A percentile compares a stretch with the other conserved stretches of the same genome.
Evolutionary conservation across 2,113 vertebrate species (phyloP).

Genomic region (Heterotilapia buettikoferi): DNA sequence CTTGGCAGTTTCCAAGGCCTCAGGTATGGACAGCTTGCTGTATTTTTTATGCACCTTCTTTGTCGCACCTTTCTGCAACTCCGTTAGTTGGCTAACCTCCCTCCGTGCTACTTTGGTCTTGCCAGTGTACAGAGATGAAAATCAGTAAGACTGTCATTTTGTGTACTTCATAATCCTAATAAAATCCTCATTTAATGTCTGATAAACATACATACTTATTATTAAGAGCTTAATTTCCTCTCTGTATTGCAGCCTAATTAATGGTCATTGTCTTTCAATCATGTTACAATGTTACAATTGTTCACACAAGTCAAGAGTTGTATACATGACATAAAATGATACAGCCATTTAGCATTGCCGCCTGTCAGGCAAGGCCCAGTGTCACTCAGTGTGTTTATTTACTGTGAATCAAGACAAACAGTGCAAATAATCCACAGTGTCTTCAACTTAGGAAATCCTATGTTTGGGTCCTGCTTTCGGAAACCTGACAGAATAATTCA

Average conservation of each 20-base stretch:
- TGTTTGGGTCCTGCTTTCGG: background rate
- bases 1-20: too few relatives aligned
- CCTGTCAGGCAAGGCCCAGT: background rate
- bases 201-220: background rate
- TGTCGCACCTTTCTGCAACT: too few relatives aligned
- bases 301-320: background rate
- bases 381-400: background rate
- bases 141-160: background rate
- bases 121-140: background rate
- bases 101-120: too few relatives aligned
- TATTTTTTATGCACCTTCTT: too few relatives aligned
- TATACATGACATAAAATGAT: background rate
- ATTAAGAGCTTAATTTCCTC: background rate
- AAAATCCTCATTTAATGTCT: background rate
- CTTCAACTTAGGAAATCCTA: background rate
- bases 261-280: background rate
- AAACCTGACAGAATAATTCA: background rate
- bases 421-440: background rate
- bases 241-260: background rate
- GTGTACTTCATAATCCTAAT: background rate
- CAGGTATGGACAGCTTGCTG: too few relatives aligned
- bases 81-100: too few relatives aligned
- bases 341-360: background rate
- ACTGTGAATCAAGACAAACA: background rate
- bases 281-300: background rate